Conservation (phyloP, 2,797 vertebrate species). For the Gymnoscopelus microlampas region DNA sequence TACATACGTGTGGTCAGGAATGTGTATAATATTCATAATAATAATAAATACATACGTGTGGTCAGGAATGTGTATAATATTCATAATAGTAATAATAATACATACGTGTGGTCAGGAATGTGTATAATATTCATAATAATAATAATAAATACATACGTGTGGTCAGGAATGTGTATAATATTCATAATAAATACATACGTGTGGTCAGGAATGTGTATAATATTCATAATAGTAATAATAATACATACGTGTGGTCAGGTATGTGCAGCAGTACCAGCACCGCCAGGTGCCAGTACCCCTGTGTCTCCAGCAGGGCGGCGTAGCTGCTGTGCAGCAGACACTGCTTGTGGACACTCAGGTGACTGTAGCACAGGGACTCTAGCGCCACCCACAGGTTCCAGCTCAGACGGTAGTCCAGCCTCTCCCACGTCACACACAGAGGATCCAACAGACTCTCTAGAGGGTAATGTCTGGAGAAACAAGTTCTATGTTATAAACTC, state of each 20-base stretch:
- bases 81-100: too few species aligned
- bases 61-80: too few species aligned
- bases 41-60: too few species aligned
- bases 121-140: too few species aligned
- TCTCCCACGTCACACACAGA: slow-evolving; percentile 85
- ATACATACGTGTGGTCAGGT: slow-evolving; percentile 72
- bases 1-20: too few species aligned
- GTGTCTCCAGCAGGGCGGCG: slow-evolving; percentile 91
- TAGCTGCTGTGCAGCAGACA: slow-evolving; percentile 90
- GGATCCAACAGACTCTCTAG: slow-evolving; percentile 91
- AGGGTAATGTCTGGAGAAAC: slow-evolving; percentile 83
- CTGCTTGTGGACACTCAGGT: slow-evolving; percentile 83
- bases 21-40: too few species aligned
- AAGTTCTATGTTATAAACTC: too few species aligned
- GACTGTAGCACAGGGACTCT: slow-evolving; percentile 88
- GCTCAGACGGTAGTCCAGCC: slow-evolving; percentile 91
- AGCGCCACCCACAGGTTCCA: slow-evolving; percentile 97
- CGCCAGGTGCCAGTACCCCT: slow-evolving; percentile 94
- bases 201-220: background rate
- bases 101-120: too few species aligned
- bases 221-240: too few species aligned
- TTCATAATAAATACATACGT: slow-evolving; percentile 2
- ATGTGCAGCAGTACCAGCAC: slow-evolving; percentile 92
- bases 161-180: too few species aligned
- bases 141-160: too few species aligned